Base-by-base conservation (phyloP, 1,140 invertebrate species). In the Zophobas atratus region DNA sequence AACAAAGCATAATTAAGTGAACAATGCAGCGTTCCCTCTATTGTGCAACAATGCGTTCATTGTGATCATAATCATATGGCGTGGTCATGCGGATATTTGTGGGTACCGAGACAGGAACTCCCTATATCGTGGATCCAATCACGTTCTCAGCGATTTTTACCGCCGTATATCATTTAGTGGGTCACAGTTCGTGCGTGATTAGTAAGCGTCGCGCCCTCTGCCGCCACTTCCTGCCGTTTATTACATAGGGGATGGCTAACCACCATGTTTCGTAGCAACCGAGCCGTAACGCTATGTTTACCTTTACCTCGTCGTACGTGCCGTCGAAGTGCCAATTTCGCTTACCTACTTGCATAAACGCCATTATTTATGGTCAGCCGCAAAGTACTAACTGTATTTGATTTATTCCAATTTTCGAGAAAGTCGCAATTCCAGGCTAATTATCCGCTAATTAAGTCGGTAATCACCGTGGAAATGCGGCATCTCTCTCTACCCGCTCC, bases 261-360 rank as follows among this genome's bases (percentile, higher is more conserved):
- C 20, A 20, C 20, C 20, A 20, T 20, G 20, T 20, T 20, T 20
- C 20, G 20, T 20, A 20, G 20, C 20, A 20, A 20, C 20, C 20
- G 20, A 20, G 0, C 20, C 20, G 20, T 20, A 20, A 20, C 20
- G 20, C 43, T 67, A 43, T 67, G 39, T 67, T 67, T 67, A 67
- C 60, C 8, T 67, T 43, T 67, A 67, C 38, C n/a, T 38, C 1
- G 6, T n/a, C 60, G 60, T 67, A 67, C 60, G 60, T 67, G 60
- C 60, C 60, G 60, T 43, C n/a, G 43, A 67, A n/a, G n/a, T 67
- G 60, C 38, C 60, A 67, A 67, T 67, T 67, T 43, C 60, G 60
- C 33, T 67, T 67, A 67, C 60, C 60, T 36, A 67, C 60, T 67
- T 67, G 60, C 60, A 43, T 67, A 67, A 67, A 67, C 60, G 33